A percentile compares a stretch with the other conserved stretches of the same genome.
Conservation (phyloP, 2,888 invertebrate species). For the Caenorhabditis japonica region DNA sequence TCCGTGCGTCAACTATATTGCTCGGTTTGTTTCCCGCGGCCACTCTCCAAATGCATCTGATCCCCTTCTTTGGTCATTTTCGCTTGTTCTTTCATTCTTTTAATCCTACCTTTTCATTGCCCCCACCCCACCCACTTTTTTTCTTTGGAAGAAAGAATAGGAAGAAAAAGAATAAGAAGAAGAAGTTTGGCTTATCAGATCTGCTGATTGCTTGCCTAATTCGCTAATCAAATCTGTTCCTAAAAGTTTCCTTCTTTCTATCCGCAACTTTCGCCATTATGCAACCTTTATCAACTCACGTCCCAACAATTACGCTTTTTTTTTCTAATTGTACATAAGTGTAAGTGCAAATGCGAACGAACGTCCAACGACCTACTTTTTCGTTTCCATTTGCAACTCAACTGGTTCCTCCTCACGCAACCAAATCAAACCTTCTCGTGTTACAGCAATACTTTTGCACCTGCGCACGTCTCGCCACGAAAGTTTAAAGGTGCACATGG, state of each 20-base stretch:
- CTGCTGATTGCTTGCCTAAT: conserved; percentile 49
- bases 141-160: no score
- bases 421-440: conserved; percentile 33
- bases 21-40: conserved; percentile 32
- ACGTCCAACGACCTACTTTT: conserved; percentile 49
- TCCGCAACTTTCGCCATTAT: conserved; percentile 30
- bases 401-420: conserved; percentile 45
- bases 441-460: conserved; percentile 44
- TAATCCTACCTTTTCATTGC: conserved; percentile 11
- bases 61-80: conserved; percentile 35
- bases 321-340: conserved; percentile 5
- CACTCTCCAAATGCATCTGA: conserved; percentile 47
- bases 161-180: no score
- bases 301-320: conserved; percentile 17
- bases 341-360: conserved; percentile 41
- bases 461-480: no score
- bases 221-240: conserved; percentile 49
- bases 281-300: conserved; percentile 28
- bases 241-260: conserved; percentile 31
- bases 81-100: conserved; percentile 25
- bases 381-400: conserved; percentile 52
- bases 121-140: no score
- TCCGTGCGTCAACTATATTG: conserved; percentile 52
- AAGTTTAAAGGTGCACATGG: no score
- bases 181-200: no score